phyloP scores from a whole-genome alignment of 1,140 invertebrate genomes.

The Bombus cullumanus region DNA sequence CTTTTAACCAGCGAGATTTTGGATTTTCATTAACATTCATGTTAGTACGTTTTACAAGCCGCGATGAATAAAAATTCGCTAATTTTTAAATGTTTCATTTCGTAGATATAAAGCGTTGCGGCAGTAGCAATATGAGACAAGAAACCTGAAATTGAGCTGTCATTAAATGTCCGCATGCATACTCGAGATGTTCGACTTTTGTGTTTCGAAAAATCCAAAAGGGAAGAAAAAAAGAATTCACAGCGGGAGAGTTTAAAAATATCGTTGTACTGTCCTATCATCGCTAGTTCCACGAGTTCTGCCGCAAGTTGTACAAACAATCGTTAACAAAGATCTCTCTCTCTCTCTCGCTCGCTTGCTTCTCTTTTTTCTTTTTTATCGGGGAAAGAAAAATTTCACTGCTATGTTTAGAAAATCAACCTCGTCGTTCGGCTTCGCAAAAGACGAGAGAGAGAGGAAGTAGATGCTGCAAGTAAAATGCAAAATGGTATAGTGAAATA shows the following conservation, averaged over 20 bases:
- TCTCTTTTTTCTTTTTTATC: too few relatives aligned
- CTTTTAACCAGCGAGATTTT: not conserved
- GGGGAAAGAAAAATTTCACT: not conserved
- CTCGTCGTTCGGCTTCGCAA: too few relatives aligned
- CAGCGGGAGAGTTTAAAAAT: not conserved
- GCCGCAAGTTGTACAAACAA: not conserved
- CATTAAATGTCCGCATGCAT: not conserved
- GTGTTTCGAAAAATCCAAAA: not conserved
- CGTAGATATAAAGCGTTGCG: not conserved
- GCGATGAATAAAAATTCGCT: not conserved
- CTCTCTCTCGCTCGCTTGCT: not conserved
- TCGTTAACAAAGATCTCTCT: not conserved
- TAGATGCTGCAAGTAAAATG: not conserved
- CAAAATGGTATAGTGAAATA: slow-evolving; percentile 1
- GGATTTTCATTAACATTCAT: not conserved
- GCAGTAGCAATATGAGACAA: not conserved
- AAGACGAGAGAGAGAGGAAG: not conserved
- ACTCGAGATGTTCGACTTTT: not conserved
- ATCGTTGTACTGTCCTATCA: not conserved
- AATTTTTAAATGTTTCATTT: not conserved
- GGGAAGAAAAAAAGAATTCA: not conserved
- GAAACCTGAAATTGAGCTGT: not conserved
- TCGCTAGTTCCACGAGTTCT: not conserved
- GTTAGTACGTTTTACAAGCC: not conserved
- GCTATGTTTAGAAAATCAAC: slow-evolving; percentile 6